Percentiles rank a stretch among this genome's conserved stretches.
phyloP scores from a whole-genome alignment of 2,113 vertebrate species.

The Cygnus buccinator region DNA sequence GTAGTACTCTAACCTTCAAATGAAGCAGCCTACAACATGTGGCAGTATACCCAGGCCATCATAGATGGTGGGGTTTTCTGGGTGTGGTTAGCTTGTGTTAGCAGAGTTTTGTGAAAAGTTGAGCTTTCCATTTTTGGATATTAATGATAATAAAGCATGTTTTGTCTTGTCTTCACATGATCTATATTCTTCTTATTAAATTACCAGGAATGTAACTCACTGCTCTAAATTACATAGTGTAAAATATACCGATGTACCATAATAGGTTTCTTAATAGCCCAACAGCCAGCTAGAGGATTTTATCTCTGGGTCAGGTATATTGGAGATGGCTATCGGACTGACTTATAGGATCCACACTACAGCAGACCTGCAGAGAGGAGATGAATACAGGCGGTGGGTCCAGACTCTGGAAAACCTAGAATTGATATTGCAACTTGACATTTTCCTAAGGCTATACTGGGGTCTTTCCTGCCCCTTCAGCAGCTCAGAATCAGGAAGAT shows the following conservation, averaged over 20 bases:
- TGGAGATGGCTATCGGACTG: not conserved
- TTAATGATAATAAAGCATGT: not conserved
- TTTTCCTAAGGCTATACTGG: conserved; percentile 28
- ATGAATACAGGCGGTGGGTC: not conserved
- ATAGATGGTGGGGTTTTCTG: not conserved
- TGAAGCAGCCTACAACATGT: not conserved
- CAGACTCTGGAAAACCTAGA: not conserved
- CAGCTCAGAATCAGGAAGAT: not conserved
- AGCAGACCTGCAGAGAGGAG: not conserved
- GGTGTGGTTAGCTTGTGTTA: not conserved
- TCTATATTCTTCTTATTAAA: not conserved
- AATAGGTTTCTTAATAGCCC: not conserved
- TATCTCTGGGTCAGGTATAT: not conserved
- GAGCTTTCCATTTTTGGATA: not conserved
- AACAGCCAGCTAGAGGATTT: not conserved
- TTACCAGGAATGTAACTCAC: not conserved
- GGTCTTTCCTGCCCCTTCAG: not conserved
- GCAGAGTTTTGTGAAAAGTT: not conserved
- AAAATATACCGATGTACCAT: not conserved
- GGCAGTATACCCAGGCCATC: not conserved
- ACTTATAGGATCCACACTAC: not conserved
- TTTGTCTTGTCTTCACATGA: not conserved
- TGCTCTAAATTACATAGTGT: not conserved
- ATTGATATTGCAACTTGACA: not conserved
- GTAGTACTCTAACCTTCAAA: not conserved